Percentiles rank a stretch among this genome's conserved stretches.
Evolutionary conservation across 37 sponge, comb jelly and placozoan genomes (phyloP).

Genomic region (Theonella swinhoei): DNA sequence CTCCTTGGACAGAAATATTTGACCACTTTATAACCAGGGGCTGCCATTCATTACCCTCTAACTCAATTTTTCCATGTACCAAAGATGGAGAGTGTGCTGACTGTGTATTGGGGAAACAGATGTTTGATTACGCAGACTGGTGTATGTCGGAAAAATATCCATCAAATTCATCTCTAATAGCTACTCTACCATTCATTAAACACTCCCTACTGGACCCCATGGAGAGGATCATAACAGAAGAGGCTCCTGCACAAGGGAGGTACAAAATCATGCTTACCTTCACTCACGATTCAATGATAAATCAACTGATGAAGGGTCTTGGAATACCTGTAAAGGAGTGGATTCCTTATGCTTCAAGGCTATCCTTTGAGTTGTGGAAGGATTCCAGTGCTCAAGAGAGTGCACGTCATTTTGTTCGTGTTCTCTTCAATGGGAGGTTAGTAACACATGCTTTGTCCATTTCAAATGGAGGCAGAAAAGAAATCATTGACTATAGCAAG

Average conservation of each 20-base stretch:
- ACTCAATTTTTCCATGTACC: conserved; percentile 34
- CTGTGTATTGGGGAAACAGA: not conserved
- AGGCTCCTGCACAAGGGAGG: not conserved
- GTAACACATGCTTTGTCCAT: conserved; percentile 13
- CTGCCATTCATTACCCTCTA: conserved; percentile 7
- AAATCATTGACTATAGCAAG: not conserved
- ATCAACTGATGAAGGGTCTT: conserved; percentile 19
- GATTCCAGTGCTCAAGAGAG: not conserved
- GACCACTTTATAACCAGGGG: conserved; percentile 27
- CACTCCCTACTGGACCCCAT: conserved; percentile 43
- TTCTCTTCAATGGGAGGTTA: conserved; percentile 54
- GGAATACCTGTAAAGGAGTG: conserved; percentile 20
- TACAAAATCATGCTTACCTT: conserved; percentile 34
- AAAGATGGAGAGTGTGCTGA: conserved; percentile 2
- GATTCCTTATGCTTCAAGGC: conserved; percentile 64
- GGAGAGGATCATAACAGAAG: not conserved
- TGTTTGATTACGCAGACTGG: conserved; percentile 34
- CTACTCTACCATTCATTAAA: conserved; percentile 39
- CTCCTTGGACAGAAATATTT: conserved; percentile 6
- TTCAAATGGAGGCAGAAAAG: not conserved
- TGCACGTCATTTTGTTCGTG: conserved; percentile 24
- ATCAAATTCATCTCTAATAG: conserved; percentile 16
- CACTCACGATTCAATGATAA: conserved; percentile 56
- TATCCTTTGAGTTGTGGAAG: conserved; percentile 75
- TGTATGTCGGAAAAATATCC: conserved; percentile 1